Percentiles rank a stretch among this genome's conserved stretches.
phyloP scores from a whole-genome alignment of 2,113 vertebrate genomes.

The Leptodactylus fuscus region DNA sequence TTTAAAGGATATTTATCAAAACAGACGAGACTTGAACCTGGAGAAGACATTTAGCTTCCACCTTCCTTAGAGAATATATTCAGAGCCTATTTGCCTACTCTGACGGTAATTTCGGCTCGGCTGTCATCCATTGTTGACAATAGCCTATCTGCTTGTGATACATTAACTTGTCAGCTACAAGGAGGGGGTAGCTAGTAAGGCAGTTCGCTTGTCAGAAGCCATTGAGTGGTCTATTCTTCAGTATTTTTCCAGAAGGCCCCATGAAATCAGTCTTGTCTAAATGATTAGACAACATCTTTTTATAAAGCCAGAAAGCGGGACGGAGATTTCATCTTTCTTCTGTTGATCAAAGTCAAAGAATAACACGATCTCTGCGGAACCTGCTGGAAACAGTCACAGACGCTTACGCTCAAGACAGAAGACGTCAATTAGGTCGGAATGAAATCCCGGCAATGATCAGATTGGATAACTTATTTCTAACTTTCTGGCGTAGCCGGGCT shows the following conservation, averaged over 20 bases:
- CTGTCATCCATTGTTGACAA: constrained; percentile 28
- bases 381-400: constrained; percentile 19
- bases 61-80: not conserved
- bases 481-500: no score
- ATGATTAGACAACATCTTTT: constrained; percentile 51
- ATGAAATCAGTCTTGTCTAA: constrained; percentile 49
- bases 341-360: constrained; percentile 34
- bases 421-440: not conserved
- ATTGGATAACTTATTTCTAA: not conserved
- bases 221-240: constrained; percentile 48
- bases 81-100: not conserved
- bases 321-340: constrained; percentile 44
- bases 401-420: not conserved
- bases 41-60: not conserved
- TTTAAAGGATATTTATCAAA: not conserved
- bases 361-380: not conserved
- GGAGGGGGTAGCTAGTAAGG: not conserved
- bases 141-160: constrained; percentile 25
- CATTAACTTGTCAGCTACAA: constrained; percentile 54
- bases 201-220: constrained; percentile 45
- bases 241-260: constrained; percentile 22
- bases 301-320: not conserved
- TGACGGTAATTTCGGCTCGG: not conserved
- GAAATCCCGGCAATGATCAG: not conserved
- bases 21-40: not conserved